Evolutionary conservation across 2,888 invertebrate species (phyloP).

Genomic region (Clistopyga incitator): DNA sequence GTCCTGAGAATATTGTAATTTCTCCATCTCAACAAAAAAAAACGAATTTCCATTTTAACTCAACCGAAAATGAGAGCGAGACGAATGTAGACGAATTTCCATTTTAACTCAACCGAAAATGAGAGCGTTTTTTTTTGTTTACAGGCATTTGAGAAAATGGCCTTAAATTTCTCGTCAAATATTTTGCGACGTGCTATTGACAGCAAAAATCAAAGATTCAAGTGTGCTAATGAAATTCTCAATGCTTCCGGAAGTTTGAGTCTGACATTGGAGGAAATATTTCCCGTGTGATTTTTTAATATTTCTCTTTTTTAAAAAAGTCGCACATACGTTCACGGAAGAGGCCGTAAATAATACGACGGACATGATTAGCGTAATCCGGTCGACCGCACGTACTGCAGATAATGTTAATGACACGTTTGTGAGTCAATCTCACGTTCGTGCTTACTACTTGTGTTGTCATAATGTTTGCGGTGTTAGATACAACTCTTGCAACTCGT

Average conservation of each 20-base stretch:
- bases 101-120: no score
- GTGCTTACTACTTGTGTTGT: background rate
- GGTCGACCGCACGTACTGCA: background rate
- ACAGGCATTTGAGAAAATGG: no score
- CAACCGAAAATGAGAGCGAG: no score
- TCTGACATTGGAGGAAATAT: background rate
- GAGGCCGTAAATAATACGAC: background rate
- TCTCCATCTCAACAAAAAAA: no score
- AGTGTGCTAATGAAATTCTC: background rate
- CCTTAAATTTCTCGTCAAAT: no score
- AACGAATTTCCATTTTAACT: no score
- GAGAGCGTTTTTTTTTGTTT: no score
- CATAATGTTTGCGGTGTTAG: background rate
- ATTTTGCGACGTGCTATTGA: background rate
- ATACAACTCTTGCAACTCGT: background rate
- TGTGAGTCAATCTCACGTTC: slow-evolving; percentile 14
- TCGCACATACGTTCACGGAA: background rate
- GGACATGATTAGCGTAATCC: slow-evolving; percentile 13
- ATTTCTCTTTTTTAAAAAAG: background rate
- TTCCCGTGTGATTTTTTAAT: background rate
- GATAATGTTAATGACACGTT: slow-evolving; percentile 26
- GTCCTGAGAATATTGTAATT: no score
- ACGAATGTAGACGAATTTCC: no score
- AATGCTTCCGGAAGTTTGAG: background rate
- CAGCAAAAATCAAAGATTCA: background rate